Evolutionary conservation across 37 sponge, comb jelly and placozoan genomes (phyloP).

Genomic region (Axinella damicornis): DNA sequence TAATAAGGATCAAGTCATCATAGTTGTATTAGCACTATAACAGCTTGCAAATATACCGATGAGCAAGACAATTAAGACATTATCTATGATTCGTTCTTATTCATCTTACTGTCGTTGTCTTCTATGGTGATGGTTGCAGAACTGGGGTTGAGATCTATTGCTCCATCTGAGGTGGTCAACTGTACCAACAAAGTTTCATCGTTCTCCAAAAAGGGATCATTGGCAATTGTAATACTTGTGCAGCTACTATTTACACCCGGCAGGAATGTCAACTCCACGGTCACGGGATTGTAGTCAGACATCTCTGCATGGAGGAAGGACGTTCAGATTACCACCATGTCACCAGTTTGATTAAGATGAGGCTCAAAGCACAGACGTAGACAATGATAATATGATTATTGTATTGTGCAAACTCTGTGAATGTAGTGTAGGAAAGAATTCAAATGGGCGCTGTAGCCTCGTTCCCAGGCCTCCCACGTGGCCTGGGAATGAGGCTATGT

Average conservation of each 20-base stretch:
- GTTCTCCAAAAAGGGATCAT: background rate
- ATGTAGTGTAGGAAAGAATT: no score
- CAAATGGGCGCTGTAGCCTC: no score
- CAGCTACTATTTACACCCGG: background rate
- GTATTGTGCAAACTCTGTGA: no score
- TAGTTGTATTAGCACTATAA: no score
- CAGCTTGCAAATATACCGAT: no score
- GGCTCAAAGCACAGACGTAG: no score
- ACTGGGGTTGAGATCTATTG: background rate
- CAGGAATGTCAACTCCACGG: background rate
- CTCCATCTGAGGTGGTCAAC: background rate
- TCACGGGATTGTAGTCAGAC: background rate
- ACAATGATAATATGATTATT: no score
- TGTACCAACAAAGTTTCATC: background rate
- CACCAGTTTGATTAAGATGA: no score
- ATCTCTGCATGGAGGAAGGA: background rate
- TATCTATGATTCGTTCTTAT: no score
- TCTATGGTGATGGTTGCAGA: background rate
- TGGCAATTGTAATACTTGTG: background rate
- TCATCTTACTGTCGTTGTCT: constrained; percentile 8
- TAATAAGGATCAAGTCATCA: background rate
- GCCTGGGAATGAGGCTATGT: no score
- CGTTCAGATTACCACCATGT: background rate
- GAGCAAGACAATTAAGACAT: no score
- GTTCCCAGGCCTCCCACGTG: no score